These are phyloP conservation scores for Drosophila borborema DNA, from an alignment of 2,888 invertebrate genomes.

Conservation along the genomic window DNA sequence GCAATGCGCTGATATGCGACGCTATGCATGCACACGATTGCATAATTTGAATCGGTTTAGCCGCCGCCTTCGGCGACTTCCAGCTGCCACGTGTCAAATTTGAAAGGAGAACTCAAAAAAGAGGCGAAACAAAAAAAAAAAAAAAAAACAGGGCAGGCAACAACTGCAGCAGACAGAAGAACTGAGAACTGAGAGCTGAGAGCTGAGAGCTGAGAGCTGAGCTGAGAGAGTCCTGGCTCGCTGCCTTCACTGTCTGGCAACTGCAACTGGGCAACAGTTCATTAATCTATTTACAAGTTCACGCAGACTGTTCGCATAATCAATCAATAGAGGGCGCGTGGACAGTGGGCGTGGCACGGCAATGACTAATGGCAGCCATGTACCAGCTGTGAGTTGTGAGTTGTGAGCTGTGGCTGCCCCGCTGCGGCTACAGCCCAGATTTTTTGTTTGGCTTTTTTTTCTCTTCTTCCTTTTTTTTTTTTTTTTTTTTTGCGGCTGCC, in stretches of 20 bases:
- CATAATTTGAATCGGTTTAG: slow-evolving; percentile 61
- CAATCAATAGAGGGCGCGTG: slow-evolving; percentile 73
- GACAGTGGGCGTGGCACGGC: slow-evolving; percentile 55
- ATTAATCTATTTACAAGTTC: slow-evolving; percentile 83
- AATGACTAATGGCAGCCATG: slow-evolving; percentile 57
- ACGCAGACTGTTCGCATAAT: slow-evolving; percentile 79
- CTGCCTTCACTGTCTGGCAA: slow-evolving; percentile 7
- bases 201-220: neutral
- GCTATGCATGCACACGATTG: slow-evolving; percentile 63
- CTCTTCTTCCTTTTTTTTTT: neutral
- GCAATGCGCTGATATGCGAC: slow-evolving; percentile 35
- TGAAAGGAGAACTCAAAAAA: slow-evolving; percentile 11
- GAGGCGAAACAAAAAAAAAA: too few species aligned
- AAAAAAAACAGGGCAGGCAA: neutral
- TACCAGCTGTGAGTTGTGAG: slow-evolving; percentile 26
- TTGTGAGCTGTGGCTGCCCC: slow-evolving; percentile 16
- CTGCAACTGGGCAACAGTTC: slow-evolving; percentile 75
- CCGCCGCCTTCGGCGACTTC: slow-evolving; percentile 26
- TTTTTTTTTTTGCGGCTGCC: slow-evolving; percentile 15
- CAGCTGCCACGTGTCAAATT: slow-evolving; percentile 55
- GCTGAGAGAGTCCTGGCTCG: neutral
- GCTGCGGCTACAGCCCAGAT: slow-evolving; percentile 13
- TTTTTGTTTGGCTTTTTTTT: neutral
- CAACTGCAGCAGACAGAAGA: slow-evolving; percentile 46
- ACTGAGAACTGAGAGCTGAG: neutral